Evolutionary conservation across 1,140 invertebrate species (phyloP).

Genomic region (Radopholus similis): DNA sequence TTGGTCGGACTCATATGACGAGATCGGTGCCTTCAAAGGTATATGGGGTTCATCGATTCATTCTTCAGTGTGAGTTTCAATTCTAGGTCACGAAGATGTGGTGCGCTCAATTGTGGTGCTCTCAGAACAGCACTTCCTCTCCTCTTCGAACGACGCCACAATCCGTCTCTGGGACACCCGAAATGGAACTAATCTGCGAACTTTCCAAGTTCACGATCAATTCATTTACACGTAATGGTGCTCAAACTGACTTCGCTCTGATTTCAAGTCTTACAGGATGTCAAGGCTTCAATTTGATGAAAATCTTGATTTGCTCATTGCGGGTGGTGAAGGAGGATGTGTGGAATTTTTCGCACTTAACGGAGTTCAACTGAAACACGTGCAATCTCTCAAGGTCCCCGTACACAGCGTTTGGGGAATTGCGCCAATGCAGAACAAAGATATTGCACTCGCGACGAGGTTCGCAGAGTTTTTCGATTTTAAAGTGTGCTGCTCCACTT

Average conservation of each 20-base stretch:
- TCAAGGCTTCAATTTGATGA: too few species aligned
- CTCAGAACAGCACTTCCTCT: constrained; percentile 72
- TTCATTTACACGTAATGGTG: constrained; percentile 68
- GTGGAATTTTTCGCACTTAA: constrained; percentile 73
- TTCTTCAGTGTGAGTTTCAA: neutral
- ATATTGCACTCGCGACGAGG: constrained; percentile 77
- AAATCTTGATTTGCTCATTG: constrained; percentile 67
- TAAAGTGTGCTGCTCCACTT: neutral
- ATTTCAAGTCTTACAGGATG: neutral
- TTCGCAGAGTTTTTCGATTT: neutral
- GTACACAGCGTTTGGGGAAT: constrained; percentile 84
- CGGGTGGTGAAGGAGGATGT: constrained; percentile 81
- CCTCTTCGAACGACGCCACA: constrained; percentile 83
- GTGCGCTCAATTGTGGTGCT: constrained; percentile 74
- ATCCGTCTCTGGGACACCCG: constrained; percentile 74
- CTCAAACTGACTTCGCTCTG: neutral
- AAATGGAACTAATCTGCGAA: constrained; percentile 70
- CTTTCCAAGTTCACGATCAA: constrained; percentile 71
- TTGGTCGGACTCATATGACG: constrained; percentile 68
- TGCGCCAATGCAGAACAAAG: constrained; percentile 74
- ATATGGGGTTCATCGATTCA: neutral
- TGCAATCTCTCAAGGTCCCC: constrained; percentile 71
- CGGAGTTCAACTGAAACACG: constrained; percentile 60
- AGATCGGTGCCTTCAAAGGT: constrained; percentile 55
- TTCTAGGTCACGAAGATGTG: constrained; percentile 80